Evolutionary conservation across 2,797 vertebrate genomes (phyloP), one percentile per base, ranked within the genome.

Genomic region (Microctenopoma steveboyesi): DNA sequence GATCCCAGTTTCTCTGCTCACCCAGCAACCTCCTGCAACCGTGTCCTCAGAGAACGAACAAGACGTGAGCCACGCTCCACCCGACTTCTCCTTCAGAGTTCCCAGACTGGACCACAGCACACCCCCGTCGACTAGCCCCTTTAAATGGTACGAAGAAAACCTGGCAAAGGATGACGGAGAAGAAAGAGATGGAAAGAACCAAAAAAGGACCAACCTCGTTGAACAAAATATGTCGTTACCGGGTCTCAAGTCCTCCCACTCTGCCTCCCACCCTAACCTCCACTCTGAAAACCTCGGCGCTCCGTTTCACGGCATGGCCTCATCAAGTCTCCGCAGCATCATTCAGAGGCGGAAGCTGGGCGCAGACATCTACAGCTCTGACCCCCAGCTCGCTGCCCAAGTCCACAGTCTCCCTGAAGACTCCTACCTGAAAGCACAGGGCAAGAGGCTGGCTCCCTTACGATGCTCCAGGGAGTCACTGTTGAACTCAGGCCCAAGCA

Each of bases 341-440:
- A 91, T 95, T 73, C 93, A 94, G 52, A 95, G 92, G 72, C 90
- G 90, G 77, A 93, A 89, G 50, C 82, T 94, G 0, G 94, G 95
- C 3, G 35, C 64, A 6, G 94, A 94, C 83, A 93, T 95, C 79
- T 95, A 95, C 64, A 93, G 94, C 75, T 96, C 95, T 0, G 93
- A 96, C 78, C 94, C 95, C 10, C 95, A 95, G 78, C 88, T 95
- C 40, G 80, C 64, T 48, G 63, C 45, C 39, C 80, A 82, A 57
- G 37, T 63, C 52, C 74, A 52, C 9, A 46, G 45, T 9, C 61
- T 72, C 48, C 79, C 70, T 0, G 82, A 84, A 18, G 87, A 88
- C 25, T 10, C 46, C 3, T 18, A 9, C 8, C 82, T 81, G 28
- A 69, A 27, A 55, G 40, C 62, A 0, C 66, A 30, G 72, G 50